Base-by-base conservation (phyloP, 2,888 invertebrate genomes). In the Lordiphosa andalusiaca region DNA sequence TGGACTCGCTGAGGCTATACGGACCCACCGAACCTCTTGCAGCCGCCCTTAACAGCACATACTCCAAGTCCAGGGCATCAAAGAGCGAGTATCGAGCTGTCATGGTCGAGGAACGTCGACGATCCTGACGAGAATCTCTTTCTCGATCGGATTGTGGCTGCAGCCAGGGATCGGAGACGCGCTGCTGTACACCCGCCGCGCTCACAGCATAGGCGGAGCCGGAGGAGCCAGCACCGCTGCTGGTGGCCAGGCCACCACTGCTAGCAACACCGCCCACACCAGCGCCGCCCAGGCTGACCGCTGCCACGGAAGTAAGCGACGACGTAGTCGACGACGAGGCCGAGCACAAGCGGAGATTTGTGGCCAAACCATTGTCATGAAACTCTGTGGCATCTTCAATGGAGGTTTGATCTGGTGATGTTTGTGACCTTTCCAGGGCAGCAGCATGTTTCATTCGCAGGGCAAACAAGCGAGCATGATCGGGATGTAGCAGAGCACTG, bases 21-120 rank as follows among this genome's bases (percentile, higher is more conserved):
- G 93, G 93, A 3, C 94, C 94, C 30, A 94, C 93, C 48, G 93
- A 93, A 51, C 93, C 94, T 21, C 94, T 90, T 0, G 93, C 93
- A 1, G 93, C 93, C 1, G 93, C 93, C 35, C 93, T 89, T 47
- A 93, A 87, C 9, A 93, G 88, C 4, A 93, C 93, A 88, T 93
- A 94, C 85, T 94, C 94, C 72, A 94, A 88, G 86, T 94, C 94
- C 75, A 94, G 86, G 10, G 93, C 93, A 88, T 94, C 94, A 89
- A 93, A 93, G 40, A 94, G 90, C 62, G 93, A 93, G 86, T 93
- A 93, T 59, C 92, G 90, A 21, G 92, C 91, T 7, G 92, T 92
- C 91, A 92, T 91, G 2, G 91, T 91, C 30, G 92, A 92, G 48
- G 92, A 92, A 49, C 92, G 89, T 33, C 92, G 89, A 1, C 78